phyloP scores from a whole-genome alignment of 2,113 vertebrate genomes.

The Macquaria ambigua region DNA sequence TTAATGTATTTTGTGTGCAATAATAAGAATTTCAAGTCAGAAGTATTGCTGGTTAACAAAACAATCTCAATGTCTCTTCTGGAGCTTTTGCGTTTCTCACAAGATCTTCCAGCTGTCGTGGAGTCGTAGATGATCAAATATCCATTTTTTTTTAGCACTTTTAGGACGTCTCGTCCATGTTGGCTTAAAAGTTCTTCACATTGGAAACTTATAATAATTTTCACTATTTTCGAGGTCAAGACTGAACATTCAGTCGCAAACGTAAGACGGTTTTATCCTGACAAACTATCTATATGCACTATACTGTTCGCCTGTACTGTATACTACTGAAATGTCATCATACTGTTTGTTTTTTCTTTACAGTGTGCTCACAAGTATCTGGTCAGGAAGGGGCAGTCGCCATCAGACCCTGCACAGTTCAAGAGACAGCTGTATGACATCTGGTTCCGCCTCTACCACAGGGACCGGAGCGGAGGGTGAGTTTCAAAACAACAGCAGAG shows the following conservation, averaged over 20 bases:
- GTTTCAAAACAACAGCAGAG: conserved; percentile 58
- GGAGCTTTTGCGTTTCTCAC: neutral
- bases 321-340: neutral
- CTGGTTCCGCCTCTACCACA: conserved; percentile 90
- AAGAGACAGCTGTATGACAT: conserved; percentile 89
- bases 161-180: neutral
- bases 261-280: neutral
- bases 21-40: neutral
- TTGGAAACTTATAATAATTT: no score
- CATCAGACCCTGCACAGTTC: conserved; percentile 79
- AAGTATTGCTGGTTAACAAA: neutral
- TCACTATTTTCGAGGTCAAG: no score
- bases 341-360: neutral
- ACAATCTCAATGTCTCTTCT: neutral
- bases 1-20: neutral
- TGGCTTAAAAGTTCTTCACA: neutral
- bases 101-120: neutral
- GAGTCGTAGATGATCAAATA: neutral
- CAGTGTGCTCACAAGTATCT: conserved; percentile 88
- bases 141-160: neutral
- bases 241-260: neutral
- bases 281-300: neutral
- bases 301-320: neutral
- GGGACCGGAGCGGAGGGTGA: conserved; percentile 85
- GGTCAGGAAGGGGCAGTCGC: conserved; percentile 80